Evolutionary conservation across 2,888 invertebrate genomes (phyloP).

Genomic region (Scaptodrosophila latifasciaeformis): DNA sequence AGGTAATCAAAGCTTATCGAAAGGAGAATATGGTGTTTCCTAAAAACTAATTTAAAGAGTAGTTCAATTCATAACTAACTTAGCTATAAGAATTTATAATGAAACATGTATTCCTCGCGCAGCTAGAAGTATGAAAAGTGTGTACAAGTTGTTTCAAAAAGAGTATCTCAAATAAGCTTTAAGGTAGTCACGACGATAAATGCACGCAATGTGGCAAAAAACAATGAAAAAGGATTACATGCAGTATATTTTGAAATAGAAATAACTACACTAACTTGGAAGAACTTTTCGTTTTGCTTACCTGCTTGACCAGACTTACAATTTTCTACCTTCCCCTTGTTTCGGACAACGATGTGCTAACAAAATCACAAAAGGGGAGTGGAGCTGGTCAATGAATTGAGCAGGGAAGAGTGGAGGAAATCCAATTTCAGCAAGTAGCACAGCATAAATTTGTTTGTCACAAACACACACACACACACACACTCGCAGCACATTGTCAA

Average conservation of each 20-base stretch:
- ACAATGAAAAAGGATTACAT: constrained; percentile 67
- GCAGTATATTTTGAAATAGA: constrained; percentile 55
- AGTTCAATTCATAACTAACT: no score
- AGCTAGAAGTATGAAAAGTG: no score
- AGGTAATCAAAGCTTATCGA: no score
- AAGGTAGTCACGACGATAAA: no score
- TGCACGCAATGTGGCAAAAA: no score
- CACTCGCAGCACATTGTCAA: constrained; percentile 2
- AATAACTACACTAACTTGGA: constrained; percentile 38
- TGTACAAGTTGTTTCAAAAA: no score
- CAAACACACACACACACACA: constrained; percentile 34
- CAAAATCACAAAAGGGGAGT: constrained; percentile 11
- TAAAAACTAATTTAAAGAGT: no score
- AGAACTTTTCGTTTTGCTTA: constrained; percentile 16
- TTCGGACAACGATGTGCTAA: constrained; percentile 45
- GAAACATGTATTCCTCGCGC: no score
- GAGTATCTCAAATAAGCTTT: no score
- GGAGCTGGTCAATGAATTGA: not conserved
- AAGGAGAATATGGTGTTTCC: no score
- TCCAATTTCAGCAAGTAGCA: constrained; percentile 67
- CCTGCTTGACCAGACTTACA: not conserved
- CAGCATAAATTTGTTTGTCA: constrained; percentile 65
- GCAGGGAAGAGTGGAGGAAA: constrained; percentile 42
- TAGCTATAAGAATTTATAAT: no score
- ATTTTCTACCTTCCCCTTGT: constrained; percentile 1